phyloP scores from a whole-genome alignment of 2,113 vertebrate genomes.

The Phyllostomus discolor region DNA sequence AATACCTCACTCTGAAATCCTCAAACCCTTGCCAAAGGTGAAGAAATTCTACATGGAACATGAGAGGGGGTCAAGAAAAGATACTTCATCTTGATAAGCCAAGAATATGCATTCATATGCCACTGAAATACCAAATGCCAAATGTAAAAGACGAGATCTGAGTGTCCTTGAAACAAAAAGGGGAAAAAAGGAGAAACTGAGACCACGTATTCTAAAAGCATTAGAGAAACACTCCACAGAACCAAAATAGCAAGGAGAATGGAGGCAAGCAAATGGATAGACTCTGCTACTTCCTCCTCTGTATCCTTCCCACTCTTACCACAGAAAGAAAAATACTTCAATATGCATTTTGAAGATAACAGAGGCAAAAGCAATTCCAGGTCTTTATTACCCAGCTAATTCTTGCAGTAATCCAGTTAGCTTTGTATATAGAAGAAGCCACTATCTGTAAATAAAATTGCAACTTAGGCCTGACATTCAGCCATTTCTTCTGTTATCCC shows the following conservation, averaged over 20 bases:
- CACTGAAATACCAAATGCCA: background rate
- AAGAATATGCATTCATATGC: background rate
- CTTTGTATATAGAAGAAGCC: constrained; percentile 34
- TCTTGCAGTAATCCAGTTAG: constrained; percentile 48
- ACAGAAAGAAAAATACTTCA: constrained; percentile 30
- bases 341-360: background rate
- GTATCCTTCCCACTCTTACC: background rate
- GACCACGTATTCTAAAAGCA: background rate
- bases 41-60: background rate
- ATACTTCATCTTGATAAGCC: background rate
- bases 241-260: background rate
- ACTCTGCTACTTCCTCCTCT: background rate
- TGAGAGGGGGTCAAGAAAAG: background rate
- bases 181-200: background rate
- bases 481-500: constrained; percentile 11
- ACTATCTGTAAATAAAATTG: constrained; percentile 44
- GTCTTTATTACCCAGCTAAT: constrained; percentile 27
- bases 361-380: background rate
- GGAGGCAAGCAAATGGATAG: background rate
- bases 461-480: background rate
- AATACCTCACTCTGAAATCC: background rate
- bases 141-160: background rate
- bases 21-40: background rate
- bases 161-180: background rate
- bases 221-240: background rate